A percentile compares a stretch with the other conserved stretches of the same genome.
phyloP scores from a whole-genome alignment of 2,888 invertebrate genomes.

The Sisyra terminalis region DNA sequence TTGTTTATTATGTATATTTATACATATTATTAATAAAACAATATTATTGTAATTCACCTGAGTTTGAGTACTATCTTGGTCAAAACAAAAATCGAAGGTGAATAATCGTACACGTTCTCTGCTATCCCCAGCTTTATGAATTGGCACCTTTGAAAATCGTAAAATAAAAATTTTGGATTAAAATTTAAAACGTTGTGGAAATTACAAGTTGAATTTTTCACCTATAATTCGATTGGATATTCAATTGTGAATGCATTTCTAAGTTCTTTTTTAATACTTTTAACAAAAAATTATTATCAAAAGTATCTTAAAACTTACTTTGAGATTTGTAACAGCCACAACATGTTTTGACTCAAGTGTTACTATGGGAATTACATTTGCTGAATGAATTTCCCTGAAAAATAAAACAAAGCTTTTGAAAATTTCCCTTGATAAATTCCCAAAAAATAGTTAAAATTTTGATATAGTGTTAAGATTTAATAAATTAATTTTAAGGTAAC shows the following conservation, averaged over 20 bases:
- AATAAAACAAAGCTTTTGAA: constrained; percentile 5
- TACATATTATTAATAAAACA: background rate
- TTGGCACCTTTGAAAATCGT: constrained; percentile 42
- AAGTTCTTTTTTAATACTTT: too few species aligned
- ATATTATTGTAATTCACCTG: constrained; percentile 24
- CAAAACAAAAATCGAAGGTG: constrained; percentile 46
- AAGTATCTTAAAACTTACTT: constrained; percentile 25
- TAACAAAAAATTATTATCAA: too few species aligned
- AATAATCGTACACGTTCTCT: constrained; percentile 43
- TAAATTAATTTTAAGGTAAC: too few species aligned
- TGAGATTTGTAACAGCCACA: constrained; percentile 39
- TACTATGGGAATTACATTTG: constrained; percentile 25
- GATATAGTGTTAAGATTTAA: too few species aligned
- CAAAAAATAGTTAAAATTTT: too few species aligned
- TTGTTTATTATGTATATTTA: background rate
- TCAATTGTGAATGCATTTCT: too few species aligned
- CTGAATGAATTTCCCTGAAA: constrained; percentile 23
- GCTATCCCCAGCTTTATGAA: constrained; percentile 49
- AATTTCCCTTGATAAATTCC: too few species aligned
- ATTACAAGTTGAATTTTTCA: constrained; percentile 1
- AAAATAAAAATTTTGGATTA: background rate
- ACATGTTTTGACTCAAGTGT: constrained; percentile 30
- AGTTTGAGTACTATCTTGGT: constrained; percentile 32
- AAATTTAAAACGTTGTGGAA: background rate
- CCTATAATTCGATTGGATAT: background rate